Evolutionary conservation across 2,888 invertebrate species (phyloP), one percentile per base, ranked within the genome.

Genomic region (Cephus spinipes): DNA sequence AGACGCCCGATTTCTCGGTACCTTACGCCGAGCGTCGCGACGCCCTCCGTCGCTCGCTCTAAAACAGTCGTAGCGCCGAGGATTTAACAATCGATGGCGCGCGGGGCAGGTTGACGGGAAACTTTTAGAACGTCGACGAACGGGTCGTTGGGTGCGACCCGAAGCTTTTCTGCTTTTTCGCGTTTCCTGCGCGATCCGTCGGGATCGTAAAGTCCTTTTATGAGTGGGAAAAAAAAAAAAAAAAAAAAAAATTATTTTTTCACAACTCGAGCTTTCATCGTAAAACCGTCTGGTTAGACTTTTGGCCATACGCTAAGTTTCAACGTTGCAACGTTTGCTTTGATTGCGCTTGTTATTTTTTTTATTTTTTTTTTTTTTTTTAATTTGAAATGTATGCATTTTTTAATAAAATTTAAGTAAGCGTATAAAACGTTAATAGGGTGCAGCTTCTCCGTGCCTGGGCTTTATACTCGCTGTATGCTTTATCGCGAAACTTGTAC

Each of bases 161-260:
- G 12, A 69, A 15, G 32, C 11, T 69, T 40, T 15, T 30, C n/a
- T 12, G 69, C 31, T 78, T 73, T 76, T 79, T 79, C 79, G 78
- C 78, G 80, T 80, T 73, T 69, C 2, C 82, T 84, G 83, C 81
- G 84, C 86, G 86, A 84, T 86, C 83, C 83, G 82, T 82, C 80
- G 82, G 76, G 79, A 82, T 84, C 85, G 84, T 85, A 85, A 87
- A 87, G 81, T 79, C 76, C 76, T 83, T 86, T 86, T 85, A 86
- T 82, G 83, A 81, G 11, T 11, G 69, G 23, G 4, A n/a, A 69
- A 12, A 69, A 31, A n/a, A 3, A 12, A 30, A 69, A 23, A 69
- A 30, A 32, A 30, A 32, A 4, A 6, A 1, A 31, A n/a, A n/a
- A 31, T 30, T 4, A 1, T 11, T 30, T 69, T 31, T 31, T 69